Conservation (phyloP, 2,113 vertebrate species). For the Misgurnus mizolepis region DNA sequence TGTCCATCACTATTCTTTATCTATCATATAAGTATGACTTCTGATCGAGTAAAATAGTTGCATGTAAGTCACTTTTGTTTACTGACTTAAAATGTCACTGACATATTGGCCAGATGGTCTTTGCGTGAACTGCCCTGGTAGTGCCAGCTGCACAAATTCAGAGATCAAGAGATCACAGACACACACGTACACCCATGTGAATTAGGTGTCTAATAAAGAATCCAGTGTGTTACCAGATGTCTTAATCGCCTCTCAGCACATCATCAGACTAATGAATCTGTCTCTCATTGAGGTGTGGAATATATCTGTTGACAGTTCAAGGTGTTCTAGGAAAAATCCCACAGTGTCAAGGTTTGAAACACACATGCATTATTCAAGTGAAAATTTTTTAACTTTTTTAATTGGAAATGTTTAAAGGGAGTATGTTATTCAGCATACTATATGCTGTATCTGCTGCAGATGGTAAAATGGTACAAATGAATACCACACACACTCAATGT, state of each 20-base stretch:
- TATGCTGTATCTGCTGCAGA: too few species aligned
- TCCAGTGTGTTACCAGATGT: slow-evolving; percentile 40
- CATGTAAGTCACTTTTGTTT: neutral
- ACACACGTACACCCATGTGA: slow-evolving; percentile 32
- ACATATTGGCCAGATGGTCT: slow-evolving; percentile 20
- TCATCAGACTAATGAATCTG: slow-evolving; percentile 52
- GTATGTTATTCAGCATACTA: too few species aligned
- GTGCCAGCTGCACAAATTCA: slow-evolving; percentile 45
- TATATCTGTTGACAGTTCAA: slow-evolving; percentile 68
- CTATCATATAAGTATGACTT: neutral
- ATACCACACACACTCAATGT: too few species aligned
- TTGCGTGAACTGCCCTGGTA: neutral
- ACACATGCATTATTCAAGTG: neutral
- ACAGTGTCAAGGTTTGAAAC: slow-evolving; percentile 55
- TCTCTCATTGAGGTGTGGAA: slow-evolving; percentile 54
- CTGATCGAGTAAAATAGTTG: neutral
- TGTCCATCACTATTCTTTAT: neutral
- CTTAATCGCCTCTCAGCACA: slow-evolving; percentile 44
- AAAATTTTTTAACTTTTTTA: neutral
- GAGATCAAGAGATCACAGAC: neutral
- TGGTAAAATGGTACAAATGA: too few species aligned
- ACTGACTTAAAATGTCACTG: neutral
- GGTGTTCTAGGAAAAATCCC: slow-evolving; percentile 65
- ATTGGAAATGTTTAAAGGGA: too few species aligned
- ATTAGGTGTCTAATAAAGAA: slow-evolving; percentile 50